These are phyloP conservation scores for Anoplolepis gracilipes DNA, from an alignment of 1,140 invertebrate genomes.

Conservation along the genomic window DNA sequence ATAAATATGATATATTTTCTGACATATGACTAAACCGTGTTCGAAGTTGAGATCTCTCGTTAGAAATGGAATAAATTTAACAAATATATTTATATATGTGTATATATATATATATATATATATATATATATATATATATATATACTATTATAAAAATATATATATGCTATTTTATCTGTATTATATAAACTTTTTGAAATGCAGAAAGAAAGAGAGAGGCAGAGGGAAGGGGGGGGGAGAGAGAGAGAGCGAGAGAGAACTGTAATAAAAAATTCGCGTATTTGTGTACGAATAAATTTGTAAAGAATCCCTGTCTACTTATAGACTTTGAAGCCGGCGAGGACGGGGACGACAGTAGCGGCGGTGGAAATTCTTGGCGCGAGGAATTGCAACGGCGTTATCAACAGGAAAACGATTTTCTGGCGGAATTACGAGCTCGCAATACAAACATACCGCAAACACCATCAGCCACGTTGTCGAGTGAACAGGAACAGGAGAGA, in stretches of 20 bases:
- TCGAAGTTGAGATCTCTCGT: constrained; percentile 9
- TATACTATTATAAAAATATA: not conserved
- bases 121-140: too few relatives aligned
- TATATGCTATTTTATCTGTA: constrained; percentile 34
- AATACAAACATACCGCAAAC: constrained; percentile 82
- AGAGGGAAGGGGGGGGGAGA: not conserved
- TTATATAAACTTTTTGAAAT: not conserved
- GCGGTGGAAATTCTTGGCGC: constrained; percentile 87
- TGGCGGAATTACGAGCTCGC: constrained; percentile 88
- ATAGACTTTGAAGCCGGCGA: constrained; percentile 86
- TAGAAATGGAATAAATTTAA: constrained; percentile 24
- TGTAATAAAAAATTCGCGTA: not conserved
- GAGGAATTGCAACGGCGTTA: constrained; percentile 89
- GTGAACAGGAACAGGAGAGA: constrained; percentile 84
- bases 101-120: too few relatives aligned
- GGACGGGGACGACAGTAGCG: constrained; percentile 86
- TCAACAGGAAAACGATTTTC: constrained; percentile 89
- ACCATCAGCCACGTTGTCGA: constrained; percentile 76
- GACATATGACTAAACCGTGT: constrained; percentile 9
- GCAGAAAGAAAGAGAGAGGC: not conserved
- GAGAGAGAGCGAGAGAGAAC: too few relatives aligned
- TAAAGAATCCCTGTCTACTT: constrained; percentile 58
- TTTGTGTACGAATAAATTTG: constrained; percentile 3
- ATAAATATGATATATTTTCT: constrained; percentile 5
- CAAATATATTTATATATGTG: not conserved